Conservation (phyloP, 2,113 vertebrate genomes). For the Dolichotis patagonum region DNA sequence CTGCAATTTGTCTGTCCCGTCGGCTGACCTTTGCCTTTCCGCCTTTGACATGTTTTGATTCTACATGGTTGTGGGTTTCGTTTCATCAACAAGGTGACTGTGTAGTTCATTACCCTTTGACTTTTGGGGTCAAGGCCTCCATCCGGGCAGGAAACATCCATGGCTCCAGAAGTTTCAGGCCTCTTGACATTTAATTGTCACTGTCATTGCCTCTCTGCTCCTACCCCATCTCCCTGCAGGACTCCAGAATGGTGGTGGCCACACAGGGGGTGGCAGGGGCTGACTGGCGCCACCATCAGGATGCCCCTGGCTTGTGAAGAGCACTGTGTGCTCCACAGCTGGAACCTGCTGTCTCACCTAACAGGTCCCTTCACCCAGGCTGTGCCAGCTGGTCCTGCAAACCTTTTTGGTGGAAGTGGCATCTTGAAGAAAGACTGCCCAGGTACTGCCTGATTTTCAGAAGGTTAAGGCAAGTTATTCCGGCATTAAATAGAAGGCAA, state of each 20-base stretch:
- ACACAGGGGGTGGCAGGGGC: background rate
- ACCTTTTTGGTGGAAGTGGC: background rate
- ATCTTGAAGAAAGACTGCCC: background rate
- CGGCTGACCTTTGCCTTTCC: slow-evolving; percentile 54
- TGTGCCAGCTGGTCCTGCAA: background rate
- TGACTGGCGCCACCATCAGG: background rate
- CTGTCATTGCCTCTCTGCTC: background rate
- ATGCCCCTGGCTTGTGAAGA: background rate
- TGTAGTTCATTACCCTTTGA: slow-evolving; percentile 60
- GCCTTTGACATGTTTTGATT: slow-evolving; percentile 70
- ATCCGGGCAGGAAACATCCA: slow-evolving; percentile 65
- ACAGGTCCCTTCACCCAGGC: background rate
- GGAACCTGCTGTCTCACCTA: background rate
- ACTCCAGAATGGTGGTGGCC: background rate
- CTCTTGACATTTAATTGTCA: slow-evolving; percentile 48
- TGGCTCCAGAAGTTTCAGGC: background rate
- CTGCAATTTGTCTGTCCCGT: slow-evolving; percentile 50
- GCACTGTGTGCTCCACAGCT: background rate
- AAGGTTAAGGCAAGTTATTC: background rate
- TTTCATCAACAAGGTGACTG: slow-evolving; percentile 59
- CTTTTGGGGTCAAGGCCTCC: slow-evolving; percentile 43
- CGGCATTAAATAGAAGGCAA: background rate
- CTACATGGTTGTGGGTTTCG: slow-evolving; percentile 28
- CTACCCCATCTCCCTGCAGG: background rate
- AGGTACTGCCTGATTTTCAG: background rate